Percentiles rank a stretch among this genome's conserved stretches.
These are phyloP conservation scores for Ophonus ardosiacus DNA, from an alignment of 2,888 invertebrate genomes.

Conservation along the genomic window DNA sequence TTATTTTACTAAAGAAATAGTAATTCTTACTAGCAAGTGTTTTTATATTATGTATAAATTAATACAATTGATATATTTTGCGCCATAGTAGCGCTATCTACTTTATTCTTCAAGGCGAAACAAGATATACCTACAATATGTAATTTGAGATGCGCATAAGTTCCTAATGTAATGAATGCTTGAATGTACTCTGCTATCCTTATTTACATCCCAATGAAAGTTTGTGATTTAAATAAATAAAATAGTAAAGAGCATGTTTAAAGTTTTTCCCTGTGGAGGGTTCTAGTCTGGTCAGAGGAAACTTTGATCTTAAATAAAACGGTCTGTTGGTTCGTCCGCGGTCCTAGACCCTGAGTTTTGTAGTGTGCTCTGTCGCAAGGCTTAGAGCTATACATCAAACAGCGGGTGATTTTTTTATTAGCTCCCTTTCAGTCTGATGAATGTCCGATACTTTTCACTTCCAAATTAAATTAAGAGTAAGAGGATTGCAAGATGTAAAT, in stretches of 20 bases:
- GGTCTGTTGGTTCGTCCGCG: conserved; percentile 40
- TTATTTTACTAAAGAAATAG: no score
- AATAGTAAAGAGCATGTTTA: conserved; percentile 12
- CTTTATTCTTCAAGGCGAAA: no score
- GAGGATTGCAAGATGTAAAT: neutral
- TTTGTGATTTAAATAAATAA: conserved; percentile 23
- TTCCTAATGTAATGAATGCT: neutral
- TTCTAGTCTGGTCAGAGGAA: conserved; percentile 2
- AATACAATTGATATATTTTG: no score
- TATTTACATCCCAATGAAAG: neutral
- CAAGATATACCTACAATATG: neutral
- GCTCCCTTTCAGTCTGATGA: conserved; percentile 59
- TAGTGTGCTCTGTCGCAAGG: neutral
- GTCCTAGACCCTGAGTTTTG: neutral
- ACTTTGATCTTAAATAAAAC: conserved; percentile 54
- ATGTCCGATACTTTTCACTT: conserved; percentile 49
- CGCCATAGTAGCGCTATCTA: no score
- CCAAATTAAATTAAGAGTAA: conserved; percentile 44
- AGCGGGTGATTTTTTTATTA: conserved; percentile 70
- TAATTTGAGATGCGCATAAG: neutral
- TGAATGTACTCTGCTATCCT: neutral
- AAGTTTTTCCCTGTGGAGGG: conserved; percentile 1
- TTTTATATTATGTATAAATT: no score
- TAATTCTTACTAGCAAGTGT: no score
- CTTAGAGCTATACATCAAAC: conserved; percentile 65